Evolutionary conservation across 2,888 invertebrate genomes (phyloP), one percentile per base, ranked within the genome.

Genomic region (Meta bourneti): DNA sequence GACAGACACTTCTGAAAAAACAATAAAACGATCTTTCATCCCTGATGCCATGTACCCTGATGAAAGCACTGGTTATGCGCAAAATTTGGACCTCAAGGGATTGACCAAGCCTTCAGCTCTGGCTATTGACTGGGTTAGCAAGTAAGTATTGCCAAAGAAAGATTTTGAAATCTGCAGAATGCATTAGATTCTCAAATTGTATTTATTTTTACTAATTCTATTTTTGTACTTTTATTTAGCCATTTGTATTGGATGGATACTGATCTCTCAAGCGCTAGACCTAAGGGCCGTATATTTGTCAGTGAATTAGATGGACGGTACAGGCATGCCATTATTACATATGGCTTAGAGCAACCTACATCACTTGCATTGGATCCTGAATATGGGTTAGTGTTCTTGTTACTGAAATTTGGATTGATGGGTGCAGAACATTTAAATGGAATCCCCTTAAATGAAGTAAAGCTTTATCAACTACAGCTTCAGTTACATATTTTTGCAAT

Each of bases 211-310:
- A 51, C 16, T 20, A 54, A 16, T 7, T 61, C 1, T 69, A 51
- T 82, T 72, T n/a, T 16, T 83, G 13, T 79, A 4, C 9, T 48
- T 79, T 77, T 71, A 52, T 78, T 48, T 91, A 95, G 97, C 92
- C 99, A 99, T 95, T 95, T 99, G 0, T 99, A 98, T 95, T 99
- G 98, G 98, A 97, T 98, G 0, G 99, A 99, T 95, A 96, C 96
- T 0, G 97, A 97, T 93, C 97, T 85, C 93, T 94, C 93, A n/a
- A 94, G 94, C 16, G 93, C 93, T 80, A 94, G 94, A 90, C 94
- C 95, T 6, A 96, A 97, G 88, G 96, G 96, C 92, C 94, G 95
- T 89, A 96, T 99, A 1, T 97, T 98, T 96, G 98, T 98, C 0
- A 97, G 98, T 0, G 97, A 97, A 93, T 96, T 97, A 0, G 99